Percentiles rank a stretch among this genome's conserved stretches.
These are phyloP conservation scores for Aleadryas rufinucha DNA, from an alignment of 2,113 vertebrate genomes.

Conservation along the genomic window DNA sequence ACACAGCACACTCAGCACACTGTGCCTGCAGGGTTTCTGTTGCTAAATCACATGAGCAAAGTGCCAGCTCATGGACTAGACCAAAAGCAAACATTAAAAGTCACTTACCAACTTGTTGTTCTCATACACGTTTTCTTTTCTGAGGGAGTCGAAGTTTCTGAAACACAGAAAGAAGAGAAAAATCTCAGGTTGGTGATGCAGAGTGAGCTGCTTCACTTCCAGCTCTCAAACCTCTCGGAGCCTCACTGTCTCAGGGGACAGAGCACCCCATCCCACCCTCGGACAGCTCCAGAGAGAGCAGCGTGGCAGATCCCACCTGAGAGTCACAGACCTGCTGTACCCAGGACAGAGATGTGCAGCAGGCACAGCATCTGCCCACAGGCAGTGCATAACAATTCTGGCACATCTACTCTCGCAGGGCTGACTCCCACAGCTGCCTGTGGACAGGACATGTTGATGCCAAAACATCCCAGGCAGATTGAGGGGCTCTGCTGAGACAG, in stretches of 20 bases:
- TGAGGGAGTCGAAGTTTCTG: slow-evolving; percentile 89
- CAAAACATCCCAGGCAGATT: neutral
- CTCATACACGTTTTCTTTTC: slow-evolving; percentile 90
- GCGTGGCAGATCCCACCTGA: fast-evolving
- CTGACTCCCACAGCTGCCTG: neutral
- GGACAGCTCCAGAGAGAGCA: neutral
- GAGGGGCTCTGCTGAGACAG: neutral
- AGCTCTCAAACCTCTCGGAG: neutral
- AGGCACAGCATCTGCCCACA: neutral
- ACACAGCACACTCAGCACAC: neutral
- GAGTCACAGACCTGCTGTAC: neutral
- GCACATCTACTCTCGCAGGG: neutral
- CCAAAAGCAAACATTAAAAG: neutral
- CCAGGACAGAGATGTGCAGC: neutral
- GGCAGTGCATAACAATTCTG: neutral
- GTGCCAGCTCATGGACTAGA: neutral
- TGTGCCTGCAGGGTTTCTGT: neutral
- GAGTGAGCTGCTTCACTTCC: neutral
- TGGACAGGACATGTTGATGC: neutral
- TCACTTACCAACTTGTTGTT: slow-evolving; percentile 93
- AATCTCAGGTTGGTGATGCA: neutral
- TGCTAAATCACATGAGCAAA: neutral
- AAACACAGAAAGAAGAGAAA: slow-evolving; percentile 27
- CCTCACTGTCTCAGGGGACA: neutral
- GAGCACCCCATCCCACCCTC: neutral